Base-by-base conservation (phyloP, 1,140 invertebrate species). In the Leptopilina clavipes region DNA sequence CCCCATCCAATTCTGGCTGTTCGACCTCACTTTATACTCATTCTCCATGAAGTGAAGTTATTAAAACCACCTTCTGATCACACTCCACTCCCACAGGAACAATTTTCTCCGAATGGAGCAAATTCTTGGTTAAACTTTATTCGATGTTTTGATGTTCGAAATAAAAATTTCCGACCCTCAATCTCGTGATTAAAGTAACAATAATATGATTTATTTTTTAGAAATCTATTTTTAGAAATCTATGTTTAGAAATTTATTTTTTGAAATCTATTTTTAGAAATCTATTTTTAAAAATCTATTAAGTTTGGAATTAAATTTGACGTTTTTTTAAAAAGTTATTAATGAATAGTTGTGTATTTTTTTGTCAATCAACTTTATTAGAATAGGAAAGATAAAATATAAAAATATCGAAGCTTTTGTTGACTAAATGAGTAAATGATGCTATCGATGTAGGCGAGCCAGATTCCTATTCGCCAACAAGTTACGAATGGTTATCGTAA, bases 401-500 rank as follows among this genome's bases (percentile, higher is more conserved):
- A 6, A 40, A 40, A 12, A 65, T 31, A 25, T n/a, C n/a, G n/a
- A n/a, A 14, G 56, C 22, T 25, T 65, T 19, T 65, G 11, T 10
- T 31, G 25, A 3, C 1, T 65, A n/a, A 31, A 65, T 65, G 56
- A 31, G 56, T 65, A 31, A 65, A 65, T 11, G 56, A 65, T 65
- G 56, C 12, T 65, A 65, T 65, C 56, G 25, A 65, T 22, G 56
- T 19, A n/a, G 78, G 5, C 37, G n/a, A 79, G 77, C 76, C 78
- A 65, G 79, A 77, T 74, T 76, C 73, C 74, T 43, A 71, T 77
- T 76, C 76, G 81, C 76, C 76, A 81, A 79, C 81, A 81, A 79
- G 73, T 79, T 75, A 65, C 17, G 11, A 48, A 54, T 75, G 74
- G 19, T 83, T 81, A 83, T 83, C 82, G 37, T 71, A 56, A 76